Base-by-base conservation (phyloP, 2,113 vertebrate genomes). In the Neodontobutis hainanensis region DNA sequence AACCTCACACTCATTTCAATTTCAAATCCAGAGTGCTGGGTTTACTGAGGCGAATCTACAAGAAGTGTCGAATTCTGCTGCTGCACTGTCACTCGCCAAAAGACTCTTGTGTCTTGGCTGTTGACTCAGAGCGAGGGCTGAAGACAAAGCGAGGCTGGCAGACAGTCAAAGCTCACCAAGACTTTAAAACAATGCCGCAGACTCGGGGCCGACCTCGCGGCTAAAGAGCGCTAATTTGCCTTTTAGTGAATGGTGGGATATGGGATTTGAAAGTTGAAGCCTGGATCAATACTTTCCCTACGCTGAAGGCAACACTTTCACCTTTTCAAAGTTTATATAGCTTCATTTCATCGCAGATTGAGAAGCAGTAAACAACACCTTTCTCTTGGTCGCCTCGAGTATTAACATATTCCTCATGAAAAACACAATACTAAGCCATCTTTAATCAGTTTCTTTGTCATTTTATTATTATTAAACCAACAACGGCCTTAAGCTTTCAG, bases 271-370 rank as follows among this genome's bases (percentile, higher is more conserved):
- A 77, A 78, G 76, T 64, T 57, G 68, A 36, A 15, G 61, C 62
- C 73, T 65, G 52, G 83, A 88, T 87, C 86, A 66, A 88, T 88
- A 83, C 63, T 77, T 82, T 52, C 49, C 42, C 70, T 36, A 40
- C 1, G 59, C 81, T 61, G 43, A 12, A n/a, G 79, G 85, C 81
- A 19, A 51, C 42, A 49, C 59, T 70, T 79, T 75, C 70, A 83
- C 77, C 83, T 83, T 84, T 56, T 57, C 44, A 75, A 78, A 74
- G 76, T 80, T 72, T 68, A 77, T 79, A 74, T 38, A 46, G 76
- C 72, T 73, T 85, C 35, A 82, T 85, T 88, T 85, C 69, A 75
- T 82, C 62, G 73, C 45, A 47, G 73, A 81, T 65, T 81, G 38
- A 48, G 51, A 50, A 55, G 65, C 4, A 32, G 77, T 75, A 84